These are phyloP conservation scores for Eutolmus rufibarbis DNA, from an alignment of 2,888 invertebrate genomes.

Conservation along the genomic window DNA sequence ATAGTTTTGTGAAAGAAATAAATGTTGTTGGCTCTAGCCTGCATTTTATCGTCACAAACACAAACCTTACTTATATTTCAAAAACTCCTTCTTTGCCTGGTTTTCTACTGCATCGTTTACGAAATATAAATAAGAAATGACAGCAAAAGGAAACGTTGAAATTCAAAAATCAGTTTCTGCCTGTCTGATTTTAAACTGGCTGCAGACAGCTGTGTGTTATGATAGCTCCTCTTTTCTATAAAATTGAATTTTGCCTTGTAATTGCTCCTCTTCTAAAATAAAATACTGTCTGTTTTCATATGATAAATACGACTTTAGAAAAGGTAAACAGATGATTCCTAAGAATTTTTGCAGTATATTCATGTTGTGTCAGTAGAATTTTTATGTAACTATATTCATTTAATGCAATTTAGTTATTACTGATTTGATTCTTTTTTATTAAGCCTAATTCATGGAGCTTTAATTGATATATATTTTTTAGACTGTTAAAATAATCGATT, in stretches of 20 bases:
- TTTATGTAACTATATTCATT: no score
- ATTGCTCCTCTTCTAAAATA: background rate
- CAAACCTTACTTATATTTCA: background rate
- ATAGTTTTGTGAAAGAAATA: background rate
- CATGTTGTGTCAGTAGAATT: background rate
- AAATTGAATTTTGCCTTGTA: background rate
- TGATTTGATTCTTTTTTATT: no score
- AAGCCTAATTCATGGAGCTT: no score
- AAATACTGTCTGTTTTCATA: background rate
- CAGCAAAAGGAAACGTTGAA: background rate
- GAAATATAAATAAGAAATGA: background rate
- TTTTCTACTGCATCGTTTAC: background rate
- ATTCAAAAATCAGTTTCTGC: slow-evolving; percentile 4
- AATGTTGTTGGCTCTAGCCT: background rate
- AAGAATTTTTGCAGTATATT: background rate
- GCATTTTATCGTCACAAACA: background rate
- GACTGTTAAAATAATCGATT: background rate
- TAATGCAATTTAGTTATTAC: no score
- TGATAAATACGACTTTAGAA: background rate
- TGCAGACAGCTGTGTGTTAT: background rate
- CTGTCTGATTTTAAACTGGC: slow-evolving; percentile 1
- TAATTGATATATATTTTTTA: no score
- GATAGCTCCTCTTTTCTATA: background rate
- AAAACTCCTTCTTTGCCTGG: background rate
- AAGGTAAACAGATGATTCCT: background rate